These are phyloP conservation scores for Lasaia peninsularis DNA, from an alignment of 1,140 invertebrate genomes.

Conservation along the genomic window DNA sequence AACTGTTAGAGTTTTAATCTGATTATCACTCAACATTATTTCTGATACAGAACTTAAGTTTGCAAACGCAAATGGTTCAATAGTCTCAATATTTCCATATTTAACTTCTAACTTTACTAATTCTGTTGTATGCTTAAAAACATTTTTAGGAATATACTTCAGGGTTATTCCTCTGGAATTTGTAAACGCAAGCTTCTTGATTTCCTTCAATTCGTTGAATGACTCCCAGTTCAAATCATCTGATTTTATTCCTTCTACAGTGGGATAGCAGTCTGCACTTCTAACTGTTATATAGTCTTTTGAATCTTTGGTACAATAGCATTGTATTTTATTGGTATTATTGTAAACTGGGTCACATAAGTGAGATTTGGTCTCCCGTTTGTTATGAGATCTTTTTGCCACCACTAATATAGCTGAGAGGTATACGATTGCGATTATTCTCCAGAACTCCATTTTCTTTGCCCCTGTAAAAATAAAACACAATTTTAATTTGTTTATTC, in stretches of 20 bases:
- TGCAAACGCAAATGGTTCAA: constrained; percentile 83
- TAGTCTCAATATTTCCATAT: constrained; percentile 82
- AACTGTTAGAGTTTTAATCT: constrained; percentile 79
- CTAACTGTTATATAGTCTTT: constrained; percentile 29
- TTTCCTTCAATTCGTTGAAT: constrained; percentile 81
- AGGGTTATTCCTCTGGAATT: constrained; percentile 80
- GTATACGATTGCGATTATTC: constrained; percentile 40
- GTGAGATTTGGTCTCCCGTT: constrained; percentile 39
- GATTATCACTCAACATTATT: constrained; percentile 82
- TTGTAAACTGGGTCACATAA: constrained; percentile 51
- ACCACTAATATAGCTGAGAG: constrained; percentile 40
- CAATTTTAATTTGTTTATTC: constrained; percentile 12
- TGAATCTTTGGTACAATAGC: constrained; percentile 48
- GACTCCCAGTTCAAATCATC: constrained; percentile 81
- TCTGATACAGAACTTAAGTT: constrained; percentile 82
- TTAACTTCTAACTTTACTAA: constrained; percentile 82
- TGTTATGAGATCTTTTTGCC: constrained; percentile 42
- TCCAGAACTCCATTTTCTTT: constrained; percentile 45
- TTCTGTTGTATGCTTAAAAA: constrained; percentile 79
- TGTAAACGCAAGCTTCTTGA: constrained; percentile 81
- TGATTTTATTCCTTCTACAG: constrained; percentile 74
- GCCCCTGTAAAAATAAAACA: constrained; percentile 32
- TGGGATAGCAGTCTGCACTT: constrained; percentile 78
- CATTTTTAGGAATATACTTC: constrained; percentile 83
- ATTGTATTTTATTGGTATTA: constrained; percentile 52